phyloP scores from a whole-genome alignment of 2,113 vertebrate genomes.

The Peromyscus californicus region DNA sequence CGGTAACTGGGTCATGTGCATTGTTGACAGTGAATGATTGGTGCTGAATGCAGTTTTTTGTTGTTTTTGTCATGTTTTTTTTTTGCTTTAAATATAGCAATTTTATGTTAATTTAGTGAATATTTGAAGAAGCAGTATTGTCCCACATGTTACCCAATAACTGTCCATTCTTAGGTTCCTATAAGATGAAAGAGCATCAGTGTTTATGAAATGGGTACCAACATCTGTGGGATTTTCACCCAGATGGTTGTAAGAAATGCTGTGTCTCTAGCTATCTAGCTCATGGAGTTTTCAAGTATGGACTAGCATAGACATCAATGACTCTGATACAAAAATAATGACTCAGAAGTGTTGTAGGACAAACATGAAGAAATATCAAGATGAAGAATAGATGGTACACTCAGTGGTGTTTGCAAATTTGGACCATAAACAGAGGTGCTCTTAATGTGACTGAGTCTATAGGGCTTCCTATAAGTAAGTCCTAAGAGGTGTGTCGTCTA shows the following conservation, averaged over 20 bases:
- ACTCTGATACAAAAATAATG: background rate
- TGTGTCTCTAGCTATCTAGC: background rate
- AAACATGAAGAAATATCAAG: background rate
- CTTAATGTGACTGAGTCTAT: background rate
- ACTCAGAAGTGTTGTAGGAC: background rate
- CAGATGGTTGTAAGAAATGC: background rate
- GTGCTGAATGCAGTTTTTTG: background rate
- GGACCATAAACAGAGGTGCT: background rate
- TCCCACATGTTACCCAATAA: background rate
- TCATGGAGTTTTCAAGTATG: background rate
- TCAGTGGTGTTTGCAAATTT: background rate
- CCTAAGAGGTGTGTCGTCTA: background rate
- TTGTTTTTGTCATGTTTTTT: background rate
- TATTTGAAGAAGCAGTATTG: background rate
- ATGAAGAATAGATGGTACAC: background rate
- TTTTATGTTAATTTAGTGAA: background rate
- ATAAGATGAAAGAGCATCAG: background rate
- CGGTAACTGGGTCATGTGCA: background rate
- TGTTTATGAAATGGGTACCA: background rate
- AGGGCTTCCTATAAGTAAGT: background rate
- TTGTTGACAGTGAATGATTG: background rate
- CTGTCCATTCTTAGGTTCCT: background rate
- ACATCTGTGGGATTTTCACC: background rate
- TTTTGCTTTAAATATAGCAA: background rate
- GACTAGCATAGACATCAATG: slow-evolving; percentile 2